phyloP scores from a whole-genome alignment of 2,888 invertebrate genomes.

The Agapetus fuscipes region DNA sequence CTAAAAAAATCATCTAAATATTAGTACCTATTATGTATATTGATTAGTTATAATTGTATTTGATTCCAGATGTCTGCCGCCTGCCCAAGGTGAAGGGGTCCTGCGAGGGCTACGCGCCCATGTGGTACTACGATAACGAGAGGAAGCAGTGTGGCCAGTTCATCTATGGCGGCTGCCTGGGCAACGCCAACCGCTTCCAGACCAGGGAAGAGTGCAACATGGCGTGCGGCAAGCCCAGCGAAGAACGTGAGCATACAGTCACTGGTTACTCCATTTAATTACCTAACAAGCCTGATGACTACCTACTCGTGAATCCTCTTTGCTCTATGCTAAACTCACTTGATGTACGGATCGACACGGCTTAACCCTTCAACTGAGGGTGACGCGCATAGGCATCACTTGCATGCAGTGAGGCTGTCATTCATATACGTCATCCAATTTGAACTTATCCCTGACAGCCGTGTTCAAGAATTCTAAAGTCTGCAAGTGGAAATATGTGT shows the following conservation, averaged over 20 bases:
- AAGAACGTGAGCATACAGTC: slow-evolving; percentile 49
- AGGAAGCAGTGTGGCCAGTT: slow-evolving; percentile 76
- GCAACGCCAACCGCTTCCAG: slow-evolving; percentile 82
- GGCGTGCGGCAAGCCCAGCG: slow-evolving; percentile 51
- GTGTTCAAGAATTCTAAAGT: too few relatives aligned
- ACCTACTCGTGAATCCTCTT: background rate
- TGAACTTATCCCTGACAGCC: too few relatives aligned
- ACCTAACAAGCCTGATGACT: background rate
- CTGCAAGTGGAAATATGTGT: too few relatives aligned
- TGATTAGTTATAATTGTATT: slow-evolving; percentile 9
- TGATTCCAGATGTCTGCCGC: slow-evolving; percentile 56
- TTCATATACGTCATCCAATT: too few relatives aligned
- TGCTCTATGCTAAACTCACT: too few relatives aligned
- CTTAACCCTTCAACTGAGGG: too few relatives aligned
- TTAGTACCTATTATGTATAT: too few relatives aligned
- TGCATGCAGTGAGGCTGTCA: too few relatives aligned
- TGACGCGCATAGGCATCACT: too few relatives aligned
- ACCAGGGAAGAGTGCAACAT: slow-evolving; percentile 66
- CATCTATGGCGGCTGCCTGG: slow-evolving; percentile 84
- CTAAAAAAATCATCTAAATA: too few relatives aligned
- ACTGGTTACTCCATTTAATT: slow-evolving; percentile 6
- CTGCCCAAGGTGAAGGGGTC: slow-evolving; percentile 75
- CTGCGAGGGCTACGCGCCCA: slow-evolving; percentile 67
- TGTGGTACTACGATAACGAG: slow-evolving; percentile 75
- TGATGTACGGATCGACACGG: too few relatives aligned